phyloP scores from a whole-genome alignment of 2,888 invertebrate species.

The Gandaritis pyraliata region DNA sequence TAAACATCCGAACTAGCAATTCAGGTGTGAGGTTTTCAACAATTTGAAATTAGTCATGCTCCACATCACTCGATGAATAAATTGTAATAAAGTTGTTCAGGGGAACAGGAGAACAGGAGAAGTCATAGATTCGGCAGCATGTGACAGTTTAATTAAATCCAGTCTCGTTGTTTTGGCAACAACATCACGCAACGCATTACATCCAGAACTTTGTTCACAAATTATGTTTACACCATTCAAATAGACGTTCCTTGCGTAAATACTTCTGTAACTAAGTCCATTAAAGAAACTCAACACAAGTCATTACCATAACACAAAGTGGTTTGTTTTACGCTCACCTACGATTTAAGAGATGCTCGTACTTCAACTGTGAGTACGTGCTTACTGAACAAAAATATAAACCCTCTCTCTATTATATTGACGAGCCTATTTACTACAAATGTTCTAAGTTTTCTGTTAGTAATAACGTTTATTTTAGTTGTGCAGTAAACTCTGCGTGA shows the following conservation, averaged over 20 bases:
- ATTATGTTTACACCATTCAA: slow-evolving; percentile 80
- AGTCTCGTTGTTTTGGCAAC: slow-evolving; percentile 63
- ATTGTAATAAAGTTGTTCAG: slow-evolving; percentile 27
- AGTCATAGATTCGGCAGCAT: slow-evolving; percentile 50
- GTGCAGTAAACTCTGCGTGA: slow-evolving; percentile 69
- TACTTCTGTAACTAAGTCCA: slow-evolving; percentile 77
- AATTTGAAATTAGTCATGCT: slow-evolving; percentile 36
- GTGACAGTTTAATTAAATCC: slow-evolving; percentile 72
- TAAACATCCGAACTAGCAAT: slow-evolving; percentile 48
- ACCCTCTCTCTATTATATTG: slow-evolving; percentile 38
- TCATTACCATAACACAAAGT: slow-evolving; percentile 74
- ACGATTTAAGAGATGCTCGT: slow-evolving; percentile 55
- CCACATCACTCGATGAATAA: slow-evolving; percentile 30
- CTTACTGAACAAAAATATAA: slow-evolving; percentile 42
- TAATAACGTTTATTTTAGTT: slow-evolving; percentile 63
- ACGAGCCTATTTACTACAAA: slow-evolving; percentile 44
- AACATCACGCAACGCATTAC: slow-evolving; percentile 70
- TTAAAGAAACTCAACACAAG: slow-evolving; percentile 73
- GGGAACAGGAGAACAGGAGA: slow-evolving; percentile 11
- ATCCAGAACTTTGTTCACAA: slow-evolving; percentile 75
- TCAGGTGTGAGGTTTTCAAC: slow-evolving; percentile 34
- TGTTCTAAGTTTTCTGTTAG: slow-evolving; percentile 45
- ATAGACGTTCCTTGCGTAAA: slow-evolving; percentile 74
- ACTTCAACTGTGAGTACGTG: slow-evolving; percentile 41
- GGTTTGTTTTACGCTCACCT: slow-evolving; percentile 66